Evolutionary conservation across 2,797 vertebrate genomes (phyloP), one percentile per base, ranked within the genome.

Genomic region (Apogon talboti): DNA sequence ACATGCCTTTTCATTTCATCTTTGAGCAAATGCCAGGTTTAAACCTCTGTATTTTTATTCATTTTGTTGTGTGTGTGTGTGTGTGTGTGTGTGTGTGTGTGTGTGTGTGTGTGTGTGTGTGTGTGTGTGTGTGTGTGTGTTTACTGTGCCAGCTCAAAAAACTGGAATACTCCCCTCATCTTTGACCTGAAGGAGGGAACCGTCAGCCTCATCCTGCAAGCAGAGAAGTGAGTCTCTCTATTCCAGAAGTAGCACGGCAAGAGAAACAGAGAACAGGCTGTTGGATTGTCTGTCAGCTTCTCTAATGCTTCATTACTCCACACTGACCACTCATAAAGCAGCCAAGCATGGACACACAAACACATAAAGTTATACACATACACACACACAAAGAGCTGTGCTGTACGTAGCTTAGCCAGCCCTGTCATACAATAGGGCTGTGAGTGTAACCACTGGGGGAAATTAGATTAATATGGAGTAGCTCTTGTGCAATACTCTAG

Each of bases 121-220:
- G 47, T 84, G 24, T 73, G 7, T 73, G 43, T 70, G 7, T 69
- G 24, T 28, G 24, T 73, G 7, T 69, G 33, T 78, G 47, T 84
- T 69, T 77, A 15, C 74, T 82, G 21, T 67, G 52, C 63, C 89
- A 99, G 97, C 69, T 95, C 94, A 11, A 96, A 94, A 88, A 99
- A 99, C 88, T 99, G 98, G 98, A 99, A 99, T 75, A 99, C 98
- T 33, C 98, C 98, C 0, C 87, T 98, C 86, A 97, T 99, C 87
- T 98, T 98, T 92, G 97, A 99, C 85, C 94, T 99, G 76, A 99
- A 96, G 92, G 98, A 99, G 81, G 96, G 96, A 90, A 96, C 95
- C 9, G 96, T 98, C 67, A 97, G 96, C 80, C 94, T 99, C 81
- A 97, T 99, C 88, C 91, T 97, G 42, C 98, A 99, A 78, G 95